A percentile compares a stretch with the other conserved stretches of the same genome.
phyloP scores from a whole-genome alignment of 2,113 vertebrate species.

The Butastur rufipennis region DNA sequence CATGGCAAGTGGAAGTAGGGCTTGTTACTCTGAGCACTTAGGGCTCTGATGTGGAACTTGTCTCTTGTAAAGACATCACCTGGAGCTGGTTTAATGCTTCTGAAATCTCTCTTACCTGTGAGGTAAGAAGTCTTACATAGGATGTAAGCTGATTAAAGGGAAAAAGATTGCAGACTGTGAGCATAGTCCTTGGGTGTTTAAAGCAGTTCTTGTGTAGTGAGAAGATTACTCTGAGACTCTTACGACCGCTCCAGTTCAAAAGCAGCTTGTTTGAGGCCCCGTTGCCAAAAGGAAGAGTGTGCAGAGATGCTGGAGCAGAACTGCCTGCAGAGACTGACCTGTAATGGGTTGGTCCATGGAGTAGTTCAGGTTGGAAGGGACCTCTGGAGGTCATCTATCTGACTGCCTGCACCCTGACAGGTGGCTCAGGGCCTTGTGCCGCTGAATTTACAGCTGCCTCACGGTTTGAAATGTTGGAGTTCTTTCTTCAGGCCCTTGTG shows the following conservation, averaged over 20 bases:
- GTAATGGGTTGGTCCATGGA: neutral
- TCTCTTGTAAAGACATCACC: neutral
- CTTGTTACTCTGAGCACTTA: neutral
- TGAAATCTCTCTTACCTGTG: neutral
- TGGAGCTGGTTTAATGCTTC: neutral
- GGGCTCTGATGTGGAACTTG: neutral
- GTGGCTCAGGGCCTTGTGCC: neutral
- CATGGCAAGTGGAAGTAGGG: neutral
- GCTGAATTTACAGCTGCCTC: neutral
- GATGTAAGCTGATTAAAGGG: neutral
- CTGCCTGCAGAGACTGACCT: neutral
- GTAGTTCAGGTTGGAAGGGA: neutral
- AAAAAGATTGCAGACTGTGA: neutral
- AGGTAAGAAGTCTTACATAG: neutral
- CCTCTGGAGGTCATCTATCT: neutral
- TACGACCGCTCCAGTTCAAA: accelerated
- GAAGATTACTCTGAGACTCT: neutral
- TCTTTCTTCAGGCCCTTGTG: neutral
- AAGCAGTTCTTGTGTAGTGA: neutral
- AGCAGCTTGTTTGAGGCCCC: neutral
- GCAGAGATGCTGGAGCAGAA: neutral
- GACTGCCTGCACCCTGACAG: neutral
- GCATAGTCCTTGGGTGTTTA: neutral
- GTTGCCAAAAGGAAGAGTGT: neutral
- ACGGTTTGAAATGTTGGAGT: neutral